Evolutionary conservation across 2,113 vertebrate species (phyloP).

Genomic region (Sinocyclocheilus anshuiensis): DNA sequence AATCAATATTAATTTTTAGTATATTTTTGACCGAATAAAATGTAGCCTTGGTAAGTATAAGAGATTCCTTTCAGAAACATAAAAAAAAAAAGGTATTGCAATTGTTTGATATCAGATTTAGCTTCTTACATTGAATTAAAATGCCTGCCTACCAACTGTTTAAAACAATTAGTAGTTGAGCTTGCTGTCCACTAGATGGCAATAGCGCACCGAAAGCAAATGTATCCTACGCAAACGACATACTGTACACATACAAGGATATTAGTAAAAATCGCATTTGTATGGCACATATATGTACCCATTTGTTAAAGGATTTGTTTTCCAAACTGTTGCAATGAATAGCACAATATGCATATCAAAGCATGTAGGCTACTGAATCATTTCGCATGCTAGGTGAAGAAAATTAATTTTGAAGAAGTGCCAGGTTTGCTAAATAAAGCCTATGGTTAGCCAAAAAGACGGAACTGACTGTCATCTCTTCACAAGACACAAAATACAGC

Average conservation of each 20-base stretch:
- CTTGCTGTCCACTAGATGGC: slow-evolving; percentile 32
- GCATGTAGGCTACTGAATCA: neutral
- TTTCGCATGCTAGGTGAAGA: neutral
- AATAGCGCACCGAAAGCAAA: slow-evolving; percentile 15
- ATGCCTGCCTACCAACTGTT: neutral
- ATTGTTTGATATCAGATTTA: neutral
- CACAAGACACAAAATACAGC: neutral
- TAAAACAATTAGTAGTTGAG: neutral
- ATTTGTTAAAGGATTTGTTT: neutral
- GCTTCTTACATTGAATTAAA: neutral
- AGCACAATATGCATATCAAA: neutral
- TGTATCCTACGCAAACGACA: neutral
- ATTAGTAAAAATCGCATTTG: neutral
- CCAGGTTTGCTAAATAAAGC: neutral
- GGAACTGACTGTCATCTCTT: neutral
- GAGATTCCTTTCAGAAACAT: too few species aligned
- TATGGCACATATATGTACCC: neutral
- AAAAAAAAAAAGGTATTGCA: too few species aligned
- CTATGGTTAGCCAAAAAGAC: neutral
- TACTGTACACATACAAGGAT: neutral
- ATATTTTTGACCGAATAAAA: neutral
- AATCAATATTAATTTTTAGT: neutral
- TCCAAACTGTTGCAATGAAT: neutral
- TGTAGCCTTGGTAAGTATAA: too few species aligned
- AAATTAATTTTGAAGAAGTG: neutral